These are phyloP conservation scores for Eutolmus rufibarbis DNA, from an alignment of 2,888 invertebrate species.

Conservation along the genomic window DNA sequence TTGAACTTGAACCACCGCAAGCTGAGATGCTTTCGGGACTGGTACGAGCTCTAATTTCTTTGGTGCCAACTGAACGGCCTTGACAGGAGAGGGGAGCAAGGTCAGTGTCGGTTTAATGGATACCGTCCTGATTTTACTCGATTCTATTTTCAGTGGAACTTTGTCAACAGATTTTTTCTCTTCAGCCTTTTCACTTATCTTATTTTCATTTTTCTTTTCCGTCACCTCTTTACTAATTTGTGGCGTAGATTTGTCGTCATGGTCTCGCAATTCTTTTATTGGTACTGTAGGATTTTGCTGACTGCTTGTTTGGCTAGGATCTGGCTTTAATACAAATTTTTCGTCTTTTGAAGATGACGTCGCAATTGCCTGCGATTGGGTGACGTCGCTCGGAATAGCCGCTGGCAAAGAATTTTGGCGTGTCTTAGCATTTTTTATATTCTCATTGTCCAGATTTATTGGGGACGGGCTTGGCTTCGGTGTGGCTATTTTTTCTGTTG, in stretches of 20 bases:
- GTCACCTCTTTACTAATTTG: neutral
- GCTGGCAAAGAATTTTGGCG: neutral
- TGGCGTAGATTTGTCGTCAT: neutral
- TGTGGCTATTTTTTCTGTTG: neutral
- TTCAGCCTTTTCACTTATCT: neutral
- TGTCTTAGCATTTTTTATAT: neutral
- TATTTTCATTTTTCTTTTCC: neutral
- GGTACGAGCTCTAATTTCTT: neutral
- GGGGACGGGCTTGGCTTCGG: neutral
- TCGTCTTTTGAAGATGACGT: constrained; percentile 1
- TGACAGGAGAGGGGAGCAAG: neutral
- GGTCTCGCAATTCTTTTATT: neutral
- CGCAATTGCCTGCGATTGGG: neutral
- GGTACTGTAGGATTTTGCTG: neutral
- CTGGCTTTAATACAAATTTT: neutral
- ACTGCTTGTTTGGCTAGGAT: neutral
- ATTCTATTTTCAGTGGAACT: constrained; percentile 17
- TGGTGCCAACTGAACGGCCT: constrained; percentile 16
- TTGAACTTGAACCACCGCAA: neutral
- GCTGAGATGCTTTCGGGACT: neutral
- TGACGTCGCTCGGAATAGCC: neutral
- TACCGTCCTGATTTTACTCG: neutral
- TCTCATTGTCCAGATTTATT: neutral
- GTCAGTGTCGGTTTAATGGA: neutral
- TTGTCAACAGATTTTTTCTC: neutral